Base-by-base conservation (phyloP, 2,888 invertebrate species). In the Odontocerum albicorne region DNA sequence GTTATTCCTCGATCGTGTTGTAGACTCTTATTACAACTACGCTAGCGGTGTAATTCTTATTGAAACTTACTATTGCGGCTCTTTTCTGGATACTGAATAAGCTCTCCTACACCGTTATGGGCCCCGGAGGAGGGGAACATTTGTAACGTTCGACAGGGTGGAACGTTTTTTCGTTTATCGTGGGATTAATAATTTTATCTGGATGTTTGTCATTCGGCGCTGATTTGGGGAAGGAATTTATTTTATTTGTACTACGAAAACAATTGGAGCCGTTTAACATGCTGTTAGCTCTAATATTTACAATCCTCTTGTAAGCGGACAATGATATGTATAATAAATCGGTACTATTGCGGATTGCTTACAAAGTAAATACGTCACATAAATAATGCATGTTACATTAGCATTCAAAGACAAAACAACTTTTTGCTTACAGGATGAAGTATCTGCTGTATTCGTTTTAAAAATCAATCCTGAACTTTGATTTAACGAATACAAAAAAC, bases 71-170 rank as follows among this genome's bases (percentile, higher is more conserved):
- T 46, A 55, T 58, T 51, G 58, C 36, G 58, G 58, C 46, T 55
- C 55, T 47, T 57, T 51, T 57, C 49, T 33, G 57, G 57, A 57
- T 54, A 57, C 57, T 54, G 55, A 55, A 58, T 58, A 58, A 58
- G 58, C 58, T 31, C 44, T 43, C 58, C 36, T 47, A 52, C 53
- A 44, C 17, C 22, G 49, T 33, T 17, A 22, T 19, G 27, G 40
- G 38, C 36, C 31, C 17, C 13, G 43, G 33, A 35, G 55, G 19
- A 15, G 57, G 51, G 39, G 52, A 36, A 46, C 60, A 60, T 60
- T 60, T 60, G 60, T 60, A 47, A 57, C 60, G 45, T 51, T 56
- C 53, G 46, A 33, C 56, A 49, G 59, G 44, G 50, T 46, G 46
- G 50, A 32, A 40, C 20, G 32, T 6, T 33, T 21, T 49, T 49